Evolutionary conservation across 2,113 vertebrate genomes (phyloP).

Genomic region (Tupaia tana): DNA sequence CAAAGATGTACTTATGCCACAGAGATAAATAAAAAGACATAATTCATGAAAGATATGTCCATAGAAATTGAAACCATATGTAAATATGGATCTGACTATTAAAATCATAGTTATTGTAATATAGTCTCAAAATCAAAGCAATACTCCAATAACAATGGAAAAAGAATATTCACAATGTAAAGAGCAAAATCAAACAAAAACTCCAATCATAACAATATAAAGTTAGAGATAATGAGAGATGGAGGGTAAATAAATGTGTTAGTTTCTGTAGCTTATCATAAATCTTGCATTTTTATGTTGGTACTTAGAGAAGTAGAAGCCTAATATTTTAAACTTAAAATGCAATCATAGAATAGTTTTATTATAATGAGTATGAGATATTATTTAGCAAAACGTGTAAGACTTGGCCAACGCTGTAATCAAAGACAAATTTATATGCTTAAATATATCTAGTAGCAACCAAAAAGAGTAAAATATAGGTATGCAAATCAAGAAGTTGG

Average conservation of each 20-base stretch:
- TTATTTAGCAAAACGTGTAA: constrained; percentile 27
- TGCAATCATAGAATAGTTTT: constrained; percentile 26
- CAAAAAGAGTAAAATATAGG: not conserved
- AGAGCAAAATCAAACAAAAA: constrained; percentile 49
- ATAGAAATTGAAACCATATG: not conserved
- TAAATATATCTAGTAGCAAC: constrained; percentile 38
- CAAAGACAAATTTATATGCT: constrained; percentile 46
- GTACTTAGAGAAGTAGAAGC: constrained; percentile 8
- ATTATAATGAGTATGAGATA: constrained; percentile 6
- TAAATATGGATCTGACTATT: constrained; percentile 20
- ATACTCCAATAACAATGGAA: constrained; percentile 17
- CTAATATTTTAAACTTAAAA: constrained; percentile 53
- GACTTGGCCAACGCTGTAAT: constrained; percentile 33
- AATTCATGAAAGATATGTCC: constrained; percentile 9
- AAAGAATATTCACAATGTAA: constrained; percentile 1
- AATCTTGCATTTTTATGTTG: not conserved
- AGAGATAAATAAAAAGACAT: not conserved
- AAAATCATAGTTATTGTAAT: constrained; percentile 18
- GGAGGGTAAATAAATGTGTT: not conserved
- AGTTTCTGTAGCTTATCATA: not conserved
- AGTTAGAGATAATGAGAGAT: not conserved
- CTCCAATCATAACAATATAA: constrained; percentile 4
- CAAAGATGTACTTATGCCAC: not conserved
- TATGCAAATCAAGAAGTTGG: constrained; percentile 31
- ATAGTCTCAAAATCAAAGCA: constrained; percentile 5